Base-by-base conservation (phyloP, 1,140 invertebrate species). In the Nephila pilipes region DNA sequence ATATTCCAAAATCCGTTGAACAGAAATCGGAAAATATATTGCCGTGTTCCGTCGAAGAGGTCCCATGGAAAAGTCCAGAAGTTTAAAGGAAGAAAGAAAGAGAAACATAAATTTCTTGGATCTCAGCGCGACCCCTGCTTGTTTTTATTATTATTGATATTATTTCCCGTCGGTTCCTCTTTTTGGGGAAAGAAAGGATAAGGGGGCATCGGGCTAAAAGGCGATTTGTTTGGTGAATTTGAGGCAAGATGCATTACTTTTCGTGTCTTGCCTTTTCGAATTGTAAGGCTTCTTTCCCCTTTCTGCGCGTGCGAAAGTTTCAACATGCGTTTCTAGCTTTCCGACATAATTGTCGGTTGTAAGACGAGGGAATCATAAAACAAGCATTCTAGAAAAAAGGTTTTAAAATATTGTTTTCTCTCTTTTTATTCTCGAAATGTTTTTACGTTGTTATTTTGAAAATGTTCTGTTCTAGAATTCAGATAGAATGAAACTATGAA, bases 101-200 rank as follows among this genome's bases (percentile, higher is more conserved):
- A 36, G 57, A 25, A 63, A 88, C 85, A 88, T 88, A 88, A 88
- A 88, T 88, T 88, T 88, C 85, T 69, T 10, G 36, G 63, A 69
- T 75, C 80, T 81, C 38, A 54, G 8, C 38, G 38, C 46, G 46
- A 81, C 46, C 80, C 10, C 46, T 55, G 38, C 22, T 46, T 22
- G 20, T 81, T 81, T 81, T 81, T 81, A 81, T 81, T 81, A 29
- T 81, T 55, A 55, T 81, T 81, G 80, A 81, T 81, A 54, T 81
- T 81, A 54, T 81, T 81, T 81, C 38, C 46, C 80, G 25, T 54
- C 22, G 36, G 80, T 81, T 81, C n/a, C 14, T 29, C 69, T 75
- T 75, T 75, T 75, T 75, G 14, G 69, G 32, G 69, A 32, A 29
- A 75, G 69, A 75, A 75, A 75, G 69, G 69, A 75, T 75, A 75